These are phyloP conservation scores for Temnothorax ravouxi DNA, from an alignment of 2,888 invertebrate species.

Conservation along the genomic window DNA sequence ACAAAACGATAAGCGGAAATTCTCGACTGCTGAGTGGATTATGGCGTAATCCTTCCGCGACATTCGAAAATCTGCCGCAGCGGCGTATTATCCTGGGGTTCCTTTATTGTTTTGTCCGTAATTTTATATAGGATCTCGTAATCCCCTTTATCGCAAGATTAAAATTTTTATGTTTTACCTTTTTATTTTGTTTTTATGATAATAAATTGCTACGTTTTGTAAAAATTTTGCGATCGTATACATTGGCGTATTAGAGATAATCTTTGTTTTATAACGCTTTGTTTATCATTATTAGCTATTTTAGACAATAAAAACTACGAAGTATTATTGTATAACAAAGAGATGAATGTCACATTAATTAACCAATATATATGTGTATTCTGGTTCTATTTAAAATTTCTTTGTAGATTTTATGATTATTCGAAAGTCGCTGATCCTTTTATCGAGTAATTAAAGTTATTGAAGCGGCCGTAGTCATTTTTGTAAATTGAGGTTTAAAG, in stretches of 20 bases:
- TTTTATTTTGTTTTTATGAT: not conserved
- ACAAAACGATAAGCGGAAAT: conserved; percentile 32
- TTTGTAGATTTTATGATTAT: not conserved
- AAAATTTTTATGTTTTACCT: conserved; percentile 8
- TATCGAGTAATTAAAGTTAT: not conserved
- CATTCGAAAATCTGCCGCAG: conserved; percentile 48
- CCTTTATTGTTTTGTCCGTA: conserved; percentile 25
- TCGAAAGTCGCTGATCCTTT: not conserved
- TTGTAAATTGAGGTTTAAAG: conserved; percentile 43
- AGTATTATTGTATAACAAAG: not conserved
- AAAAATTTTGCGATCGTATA: not conserved
- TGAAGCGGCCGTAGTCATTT: not conserved
- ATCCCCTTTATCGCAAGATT: conserved; percentile 27
- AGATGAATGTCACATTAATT: not conserved
- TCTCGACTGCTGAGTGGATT: conserved; percentile 42
- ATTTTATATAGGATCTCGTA: conserved; percentile 41
- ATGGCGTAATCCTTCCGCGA: conserved; percentile 40
- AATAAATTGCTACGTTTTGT: not conserved
- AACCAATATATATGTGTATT: not conserved
- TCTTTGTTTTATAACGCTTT: not conserved
- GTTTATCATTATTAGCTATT: not conserved
- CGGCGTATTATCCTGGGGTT: conserved; percentile 15
- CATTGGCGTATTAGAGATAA: not conserved
- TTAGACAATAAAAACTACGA: not conserved
- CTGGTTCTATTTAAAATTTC: not conserved